Evolutionary conservation across 1,140 invertebrate genomes (phyloP).

Genomic region (Helicoverpa armigera): DNA sequence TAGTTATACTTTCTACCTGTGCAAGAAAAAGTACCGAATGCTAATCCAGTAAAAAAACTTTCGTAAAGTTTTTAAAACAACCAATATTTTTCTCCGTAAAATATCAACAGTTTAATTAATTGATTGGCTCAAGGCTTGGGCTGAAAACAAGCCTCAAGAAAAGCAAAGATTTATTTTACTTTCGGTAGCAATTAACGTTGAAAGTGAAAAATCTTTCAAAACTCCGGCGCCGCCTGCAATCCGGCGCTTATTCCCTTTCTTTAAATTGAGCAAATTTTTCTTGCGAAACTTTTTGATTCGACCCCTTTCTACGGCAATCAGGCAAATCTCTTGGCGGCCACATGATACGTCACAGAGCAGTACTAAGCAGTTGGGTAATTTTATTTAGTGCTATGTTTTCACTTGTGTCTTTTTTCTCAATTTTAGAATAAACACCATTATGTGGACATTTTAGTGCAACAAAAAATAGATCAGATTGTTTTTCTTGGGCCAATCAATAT

Average conservation of each 20-base stretch:
- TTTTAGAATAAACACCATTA: no score
- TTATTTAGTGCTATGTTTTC: not conserved
- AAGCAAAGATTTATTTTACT: conserved; percentile 82
- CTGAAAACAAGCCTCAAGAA: conserved; percentile 67
- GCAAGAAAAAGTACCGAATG: conserved; percentile 9
- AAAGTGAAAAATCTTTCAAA: conserved; percentile 85
- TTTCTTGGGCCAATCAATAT: not conserved
- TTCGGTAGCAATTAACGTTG: conserved; percentile 83
- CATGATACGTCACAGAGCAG: conserved; percentile 40
- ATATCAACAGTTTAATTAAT: conserved; percentile 77
- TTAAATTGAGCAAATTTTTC: conserved; percentile 84
- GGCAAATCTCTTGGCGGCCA: conserved; percentile 65
- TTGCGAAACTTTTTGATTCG: conserved; percentile 81
- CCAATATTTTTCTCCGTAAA: conserved; percentile 55
- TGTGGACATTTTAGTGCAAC: not conserved
- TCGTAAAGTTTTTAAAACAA: not conserved
- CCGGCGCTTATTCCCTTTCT: conserved; percentile 77
- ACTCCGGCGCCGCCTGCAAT: conserved; percentile 67
- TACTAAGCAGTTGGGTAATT: not conserved
- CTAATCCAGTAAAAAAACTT: conserved; percentile 11
- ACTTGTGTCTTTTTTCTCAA: not conserved
- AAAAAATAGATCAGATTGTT: not conserved
- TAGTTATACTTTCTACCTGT: conserved; percentile 1
- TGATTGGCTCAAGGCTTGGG: conserved; percentile 70
- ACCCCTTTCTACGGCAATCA: conserved; percentile 83